These are phyloP conservation scores for Trypoxylon attenuatum DNA, from an alignment of 2,888 invertebrate genomes.

Conservation along the genomic window DNA sequence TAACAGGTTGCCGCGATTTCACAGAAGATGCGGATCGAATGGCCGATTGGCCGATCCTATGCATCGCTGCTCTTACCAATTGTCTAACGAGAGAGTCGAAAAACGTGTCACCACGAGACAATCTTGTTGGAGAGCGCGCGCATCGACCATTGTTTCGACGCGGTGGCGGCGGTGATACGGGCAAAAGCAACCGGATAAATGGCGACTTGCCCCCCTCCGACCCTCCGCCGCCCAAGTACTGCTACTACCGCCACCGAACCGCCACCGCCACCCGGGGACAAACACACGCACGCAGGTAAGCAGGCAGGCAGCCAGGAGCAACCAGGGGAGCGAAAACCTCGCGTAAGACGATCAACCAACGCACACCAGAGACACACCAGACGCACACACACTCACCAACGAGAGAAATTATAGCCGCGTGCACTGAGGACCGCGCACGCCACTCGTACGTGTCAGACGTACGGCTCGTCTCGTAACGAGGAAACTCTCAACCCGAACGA, in stretches of 20 bases:
- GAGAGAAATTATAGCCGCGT: not conserved
- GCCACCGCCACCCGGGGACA: no score
- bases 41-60: not conserved
- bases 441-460: not conserved
- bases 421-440: not conserved
- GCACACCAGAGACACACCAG: conserved; percentile 28
- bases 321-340: not conserved
- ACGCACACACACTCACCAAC: conserved; percentile 31
- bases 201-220: conserved; percentile 54
- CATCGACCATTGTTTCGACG: conserved; percentile 54
- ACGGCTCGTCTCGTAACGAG: not conserved
- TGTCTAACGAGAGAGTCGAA: no score
- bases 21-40: conserved; percentile 20
- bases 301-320: not conserved
- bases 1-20: conserved; percentile 48
- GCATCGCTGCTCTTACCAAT: conserved; percentile 24
- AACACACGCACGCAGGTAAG: no score
- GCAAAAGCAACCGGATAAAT: conserved; percentile 59
- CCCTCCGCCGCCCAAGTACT: conserved; percentile 20
- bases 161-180: conserved; percentile 48
- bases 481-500: no score
- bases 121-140: conserved; percentile 46
- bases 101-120: conserved; percentile 33
- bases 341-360: conserved; percentile 14
- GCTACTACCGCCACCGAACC: no score